Base-by-base conservation (phyloP, 2,797 vertebrate species). In the Sebastes paucispinis region DNA sequence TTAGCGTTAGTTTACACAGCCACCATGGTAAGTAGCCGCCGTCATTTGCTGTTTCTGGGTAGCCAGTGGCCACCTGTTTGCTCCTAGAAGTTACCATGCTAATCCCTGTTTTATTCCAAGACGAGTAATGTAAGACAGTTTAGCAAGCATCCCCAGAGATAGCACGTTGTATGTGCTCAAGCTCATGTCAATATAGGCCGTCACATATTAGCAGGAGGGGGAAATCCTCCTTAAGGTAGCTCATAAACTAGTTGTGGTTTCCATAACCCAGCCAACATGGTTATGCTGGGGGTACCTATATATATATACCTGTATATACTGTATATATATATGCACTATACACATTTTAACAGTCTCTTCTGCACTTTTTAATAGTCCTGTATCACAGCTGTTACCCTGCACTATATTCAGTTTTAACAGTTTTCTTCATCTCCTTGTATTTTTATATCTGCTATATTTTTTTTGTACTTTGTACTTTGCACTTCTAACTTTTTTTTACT, bases 21-120 rank as follows among this genome's bases (percentile, higher is more conserved):
- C 91, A 83, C 66, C 67, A 95, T 95, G 94, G 94, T 95, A 77
- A 94, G 94, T 92, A 86, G 63, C 63, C 64, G n/a, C 22, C 69
- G 12, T 50, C 31, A 3, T 57, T 69, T 31, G 43, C 59, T 52
- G 4, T 87, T 55, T 27, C 20, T 22, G 9, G 10, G 5, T 24
- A 22, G 6, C 20, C 24, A 25, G 52, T 36, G 11, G 22, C 54
- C 69, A 83, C 73, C 55, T 84, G 78, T 81, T 80, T 62, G 78
- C 65, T 69, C 57, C 29, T 13, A 52, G 7, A 50, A 24, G 69
- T 77, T 69, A 77, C 24, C 34, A 70, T 59, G 72, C 22, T 50
- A 39, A 64, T 77, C 25, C 3, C 5, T 66, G 13, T 75, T 65
- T 64, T 29, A 43, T 65, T 20, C 5, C 12, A 69, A 63, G 7